Conservation (phyloP, 2,888 invertebrate genomes). For the Anorthoa munda region DNA sequence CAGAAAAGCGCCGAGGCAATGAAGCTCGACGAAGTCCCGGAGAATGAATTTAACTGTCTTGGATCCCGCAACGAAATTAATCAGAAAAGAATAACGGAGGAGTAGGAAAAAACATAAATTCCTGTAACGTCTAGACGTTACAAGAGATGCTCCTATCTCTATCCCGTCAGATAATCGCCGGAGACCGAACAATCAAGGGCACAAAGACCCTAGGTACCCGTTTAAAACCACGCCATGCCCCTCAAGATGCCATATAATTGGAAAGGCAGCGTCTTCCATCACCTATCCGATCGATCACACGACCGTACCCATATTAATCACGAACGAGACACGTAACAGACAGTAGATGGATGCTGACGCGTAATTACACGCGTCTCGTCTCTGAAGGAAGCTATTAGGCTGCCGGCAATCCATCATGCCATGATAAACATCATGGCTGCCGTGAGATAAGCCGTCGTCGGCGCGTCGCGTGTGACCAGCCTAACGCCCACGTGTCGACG, state of each 20-base stretch:
- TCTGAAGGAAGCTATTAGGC: slow-evolving; percentile 72
- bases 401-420: slow-evolving; percentile 78
- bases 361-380: slow-evolving; percentile 65
- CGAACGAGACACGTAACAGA: slow-evolving; percentile 55
- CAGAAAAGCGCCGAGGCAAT: no score
- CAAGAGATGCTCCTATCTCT: neutral
- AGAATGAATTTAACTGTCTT: no score
- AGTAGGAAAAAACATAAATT: no score
- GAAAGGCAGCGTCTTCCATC: slow-evolving; percentile 33
- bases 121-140: neutral
- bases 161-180: neutral
- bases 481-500: slow-evolving; percentile 65
- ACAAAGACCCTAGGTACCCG: neutral
- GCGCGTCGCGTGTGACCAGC: slow-evolving; percentile 67
- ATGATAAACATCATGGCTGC: slow-evolving; percentile 80
- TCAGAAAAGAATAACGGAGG: no score
- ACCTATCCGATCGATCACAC: slow-evolving; percentile 50
- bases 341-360: slow-evolving; percentile 63
- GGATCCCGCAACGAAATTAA: no score
- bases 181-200: neutral
- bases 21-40: no score
- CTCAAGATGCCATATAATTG: slow-evolving; percentile 22
- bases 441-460: slow-evolving; percentile 67
- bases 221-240: neutral
- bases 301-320: slow-evolving; percentile 58